Base-by-base conservation (phyloP, 1,140 invertebrate genomes). In the Achatina immaculata region DNA sequence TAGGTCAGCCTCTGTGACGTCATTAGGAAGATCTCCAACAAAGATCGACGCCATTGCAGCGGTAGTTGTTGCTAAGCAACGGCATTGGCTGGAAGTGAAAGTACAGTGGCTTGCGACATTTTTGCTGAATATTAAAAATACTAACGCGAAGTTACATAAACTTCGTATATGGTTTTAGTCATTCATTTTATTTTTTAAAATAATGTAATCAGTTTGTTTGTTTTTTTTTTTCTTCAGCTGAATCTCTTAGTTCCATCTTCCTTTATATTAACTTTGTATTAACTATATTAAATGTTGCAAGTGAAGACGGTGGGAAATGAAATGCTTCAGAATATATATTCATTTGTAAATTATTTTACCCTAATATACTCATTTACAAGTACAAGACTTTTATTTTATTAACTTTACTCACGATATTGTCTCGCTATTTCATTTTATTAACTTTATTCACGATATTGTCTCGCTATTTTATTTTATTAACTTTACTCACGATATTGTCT, bases 31-130 rank as follows among this genome's bases (percentile, higher is more conserved):
- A 31, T 48, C 71, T 31, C 71, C 71, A n/a, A 73, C 71, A 51
- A 45, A 73, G 38, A 73, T n/a, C 43, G 71, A 73, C 43, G 71
- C 71, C 71, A 73, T 73, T 43, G 42, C 71, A 48, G 71, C 71
- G 71, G 21, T n/a, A 43, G 43, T 14, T 28, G 34, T 48, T 73
- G 40, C 43, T 34, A 73, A 48, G 43, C 43, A 73, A 45, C 40
- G 71, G 42, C 71, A 73, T 73, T 19, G 71, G 31, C 71, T 69
- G 24, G 36, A 38, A 3, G 34, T 3, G 7, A 66, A 38, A 66
- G 3, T n/a, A n/a, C n/a, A n/a, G n/a, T n/a, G n/a, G 24, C 24
- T 14, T 11, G 48, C 24, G 11, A 14, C 11, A 14, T 11, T 51
- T 51, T 14, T 11, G 24, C 48, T 51, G 48, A 51, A 51, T 51